Evolutionary conservation across 2,797 vertebrate genomes (phyloP).

Genomic region (Diplodus sargus): DNA sequence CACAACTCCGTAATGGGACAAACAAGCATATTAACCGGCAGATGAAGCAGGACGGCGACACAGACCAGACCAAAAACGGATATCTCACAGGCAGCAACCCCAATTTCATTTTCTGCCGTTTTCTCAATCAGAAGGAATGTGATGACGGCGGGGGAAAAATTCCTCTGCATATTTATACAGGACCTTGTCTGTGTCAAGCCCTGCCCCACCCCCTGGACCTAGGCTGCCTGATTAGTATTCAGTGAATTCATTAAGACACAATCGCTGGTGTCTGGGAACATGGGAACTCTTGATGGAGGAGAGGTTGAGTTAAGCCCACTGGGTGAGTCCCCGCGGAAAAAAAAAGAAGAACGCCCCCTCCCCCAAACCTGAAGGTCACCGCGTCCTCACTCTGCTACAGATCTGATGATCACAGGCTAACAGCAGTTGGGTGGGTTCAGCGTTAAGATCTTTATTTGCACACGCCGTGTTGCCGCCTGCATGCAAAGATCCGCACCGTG

Average conservation of each 20-base stretch:
- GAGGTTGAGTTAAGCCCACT: slow-evolving; percentile 73
- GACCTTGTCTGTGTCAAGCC: slow-evolving; percentile 63
- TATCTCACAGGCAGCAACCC: slow-evolving; percentile 29
- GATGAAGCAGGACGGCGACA: slow-evolving; percentile 36
- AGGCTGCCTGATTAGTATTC: slow-evolving; percentile 84
- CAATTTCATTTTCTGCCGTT: slow-evolving; percentile 38
- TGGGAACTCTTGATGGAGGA: slow-evolving; percentile 78
- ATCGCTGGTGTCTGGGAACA: slow-evolving; percentile 81
- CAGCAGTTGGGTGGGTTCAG: slow-evolving; percentile 8
- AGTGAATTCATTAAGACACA: slow-evolving; percentile 85
- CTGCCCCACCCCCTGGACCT: slow-evolving; percentile 76
- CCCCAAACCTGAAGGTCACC: slow-evolving; percentile 82
- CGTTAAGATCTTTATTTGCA: slow-evolving; percentile 57
- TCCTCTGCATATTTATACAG: slow-evolving; percentile 69
- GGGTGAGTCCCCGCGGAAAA: slow-evolving; percentile 50
- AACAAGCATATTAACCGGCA: slow-evolving; percentile 52
- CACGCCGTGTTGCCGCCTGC: slow-evolving; percentile 38
- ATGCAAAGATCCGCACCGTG: slow-evolving; percentile 19
- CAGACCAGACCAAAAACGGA: not conserved
- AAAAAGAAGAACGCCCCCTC: slow-evolving; percentile 43
- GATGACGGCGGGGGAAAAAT: slow-evolving; percentile 33
- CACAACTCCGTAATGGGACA: slow-evolving; percentile 57
- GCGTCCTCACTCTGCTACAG: slow-evolving; percentile 69
- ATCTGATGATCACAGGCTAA: slow-evolving; percentile 72
- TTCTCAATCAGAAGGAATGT: slow-evolving; percentile 45